Conservation (phyloP, 2,113 vertebrate species). For the Buteo buteo region DNA sequence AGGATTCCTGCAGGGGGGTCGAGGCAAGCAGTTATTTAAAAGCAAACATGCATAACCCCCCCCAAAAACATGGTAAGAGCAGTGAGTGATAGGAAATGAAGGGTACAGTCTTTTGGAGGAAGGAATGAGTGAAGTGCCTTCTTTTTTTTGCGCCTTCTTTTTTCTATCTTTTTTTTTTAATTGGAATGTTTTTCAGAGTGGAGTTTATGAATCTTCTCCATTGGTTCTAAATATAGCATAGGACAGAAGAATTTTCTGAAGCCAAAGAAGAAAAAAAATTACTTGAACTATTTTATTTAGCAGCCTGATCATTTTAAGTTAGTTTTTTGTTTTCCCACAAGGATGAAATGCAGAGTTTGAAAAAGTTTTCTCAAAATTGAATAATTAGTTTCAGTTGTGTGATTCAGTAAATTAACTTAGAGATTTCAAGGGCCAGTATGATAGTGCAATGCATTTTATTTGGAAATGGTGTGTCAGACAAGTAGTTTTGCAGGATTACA, state of each 20-base stretch:
- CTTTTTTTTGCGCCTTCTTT: too few relatives aligned
- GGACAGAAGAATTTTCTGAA: neutral
- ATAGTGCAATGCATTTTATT: neutral
- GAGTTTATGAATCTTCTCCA: neutral
- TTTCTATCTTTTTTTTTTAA: too few relatives aligned
- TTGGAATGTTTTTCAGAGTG: neutral
- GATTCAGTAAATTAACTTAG: neutral
- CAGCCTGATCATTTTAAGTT: neutral
- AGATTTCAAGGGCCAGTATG: neutral
- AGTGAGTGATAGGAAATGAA: neutral
- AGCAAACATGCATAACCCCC: neutral
- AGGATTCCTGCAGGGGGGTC: neutral
- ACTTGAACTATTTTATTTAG: neutral
- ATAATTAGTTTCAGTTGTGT: neutral
- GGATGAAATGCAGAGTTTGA: neutral
- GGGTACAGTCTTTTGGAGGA: neutral
- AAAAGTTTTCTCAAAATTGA: neutral
- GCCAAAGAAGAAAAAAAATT: neutral
- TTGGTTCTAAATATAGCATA: neutral
- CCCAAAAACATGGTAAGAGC: neutral
- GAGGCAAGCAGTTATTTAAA: neutral
- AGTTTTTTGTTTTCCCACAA: neutral
- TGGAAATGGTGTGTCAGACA: neutral
- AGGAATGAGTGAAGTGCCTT: neutral
- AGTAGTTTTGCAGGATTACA: neutral